Base-by-base conservation (phyloP, 2,797 vertebrate species). In the Austrolebias charrua region DNA sequence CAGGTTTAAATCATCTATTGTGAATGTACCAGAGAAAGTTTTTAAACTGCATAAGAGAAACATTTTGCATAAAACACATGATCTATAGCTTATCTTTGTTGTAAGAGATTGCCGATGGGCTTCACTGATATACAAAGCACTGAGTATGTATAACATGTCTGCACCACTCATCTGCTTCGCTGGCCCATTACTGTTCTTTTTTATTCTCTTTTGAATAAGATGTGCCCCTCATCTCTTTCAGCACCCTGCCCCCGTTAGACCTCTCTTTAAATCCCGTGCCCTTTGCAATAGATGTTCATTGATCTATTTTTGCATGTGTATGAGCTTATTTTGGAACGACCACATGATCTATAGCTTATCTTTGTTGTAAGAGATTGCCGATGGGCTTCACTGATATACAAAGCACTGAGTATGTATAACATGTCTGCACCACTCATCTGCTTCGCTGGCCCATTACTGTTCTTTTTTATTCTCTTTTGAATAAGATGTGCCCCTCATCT, bases 241-340 rank as follows among this genome's bases (percentile, higher is more conserved):
- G 72, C 65, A 13, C 74, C 60, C 59, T 60, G 70, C 74, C 73
- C 68, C 58, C 53, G 66, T 74, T 72, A 74, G 80, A 79, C 80
- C 71, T 57, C 81, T 73, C 77, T 87, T 83, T 84, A 85, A 86
- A 87, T 78, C 76, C 71, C 0, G 31, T 87, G 88, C 85, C 88
- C 86, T 92, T 89, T 87, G 80, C 78, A 88, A 87, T 86, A 85
- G 84, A 83, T 85, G 82, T 87, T 82, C 86, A 92, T 92, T 91
- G 86, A 82, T 88, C 82, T 88, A 88, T 91, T 92, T 90, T 89
- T 87, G 89, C 89, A 87, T 87, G 86, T 73, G 81, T 83, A 86
- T 80, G 82, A 78, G 83, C 80, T 87, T 92, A 90, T 92, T 91
- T n/a, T n/a, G n/a, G n/a, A n/a, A n/a, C n/a, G n/a, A n/a, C n/a